These are phyloP conservation scores for Ooceraea biroi DNA, from an alignment of 1,140 invertebrate species.

Conservation along the genomic window DNA sequence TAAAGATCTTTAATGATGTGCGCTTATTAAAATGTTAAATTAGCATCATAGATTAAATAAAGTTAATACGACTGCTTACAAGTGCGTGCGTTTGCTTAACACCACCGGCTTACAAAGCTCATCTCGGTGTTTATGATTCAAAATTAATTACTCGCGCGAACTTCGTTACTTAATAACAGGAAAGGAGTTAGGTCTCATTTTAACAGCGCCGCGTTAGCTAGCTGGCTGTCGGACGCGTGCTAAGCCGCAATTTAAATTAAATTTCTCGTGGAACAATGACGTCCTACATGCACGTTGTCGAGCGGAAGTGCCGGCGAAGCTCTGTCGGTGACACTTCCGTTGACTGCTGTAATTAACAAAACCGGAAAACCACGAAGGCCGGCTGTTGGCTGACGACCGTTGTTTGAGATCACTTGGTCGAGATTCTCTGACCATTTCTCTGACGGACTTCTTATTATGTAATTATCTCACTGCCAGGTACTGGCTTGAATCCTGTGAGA, in stretches of 20 bases:
- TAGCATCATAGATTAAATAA: background rate
- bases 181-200: conserved; percentile 45
- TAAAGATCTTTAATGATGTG: too few species aligned
- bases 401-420: conserved; percentile 52
- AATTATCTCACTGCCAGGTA: conserved; percentile 46
- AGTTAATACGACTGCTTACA: conserved; percentile 7
- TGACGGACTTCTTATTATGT: conserved; percentile 60
- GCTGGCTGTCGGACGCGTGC: conserved; percentile 25
- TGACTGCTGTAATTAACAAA: conserved; percentile 60
- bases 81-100: background rate
- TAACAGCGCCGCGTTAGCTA: conserved; percentile 26
- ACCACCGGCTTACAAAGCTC: background rate
- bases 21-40: too few species aligned
- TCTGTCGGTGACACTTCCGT: conserved; percentile 60
- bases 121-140: background rate
- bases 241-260: conserved; percentile 60
- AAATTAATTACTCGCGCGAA: conserved; percentile 42
- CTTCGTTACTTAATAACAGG: conserved; percentile 42
- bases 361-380: conserved; percentile 48
- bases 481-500: background rate
- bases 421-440: conserved; percentile 47
- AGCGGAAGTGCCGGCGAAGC: conserved; percentile 48
- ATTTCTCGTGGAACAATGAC: conserved; percentile 59
- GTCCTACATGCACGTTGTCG: conserved; percentile 48
- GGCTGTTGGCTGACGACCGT: conserved; percentile 33